These are phyloP conservation scores for Junonia oenone DNA, from an alignment of 2,888 invertebrate species.

Conservation along the genomic window DNA sequence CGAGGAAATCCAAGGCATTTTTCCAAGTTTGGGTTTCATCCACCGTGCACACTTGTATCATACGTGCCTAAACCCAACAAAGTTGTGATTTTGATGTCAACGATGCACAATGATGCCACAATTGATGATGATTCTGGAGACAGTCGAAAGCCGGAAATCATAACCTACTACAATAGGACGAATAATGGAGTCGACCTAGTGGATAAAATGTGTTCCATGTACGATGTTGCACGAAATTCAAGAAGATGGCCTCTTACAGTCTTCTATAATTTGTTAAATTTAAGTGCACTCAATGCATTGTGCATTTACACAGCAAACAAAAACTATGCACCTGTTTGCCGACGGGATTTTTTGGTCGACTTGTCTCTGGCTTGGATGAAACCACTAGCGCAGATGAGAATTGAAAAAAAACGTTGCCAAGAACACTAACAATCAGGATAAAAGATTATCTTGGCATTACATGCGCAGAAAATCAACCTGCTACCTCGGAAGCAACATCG, in stretches of 20 bases:
- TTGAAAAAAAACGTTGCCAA: too few species aligned
- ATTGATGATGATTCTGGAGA: constrained; percentile 26
- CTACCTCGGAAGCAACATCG: constrained; percentile 3
- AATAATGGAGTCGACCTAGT: constrained; percentile 33
- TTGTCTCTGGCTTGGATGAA: too few species aligned
- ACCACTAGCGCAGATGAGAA: too few species aligned
- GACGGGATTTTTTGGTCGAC: too few species aligned
- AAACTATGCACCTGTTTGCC: too few species aligned
- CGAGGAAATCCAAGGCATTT: not conserved
- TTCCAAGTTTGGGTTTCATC: constrained; percentile 18
- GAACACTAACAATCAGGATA: too few species aligned
- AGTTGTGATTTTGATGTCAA: constrained; percentile 20
- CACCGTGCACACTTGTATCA: constrained; percentile 20
- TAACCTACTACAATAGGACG: constrained; percentile 31
- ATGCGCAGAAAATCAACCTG: too few species aligned
- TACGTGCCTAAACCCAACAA: constrained; percentile 22
- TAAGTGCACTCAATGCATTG: constrained; percentile 25
- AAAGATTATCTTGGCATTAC: too few species aligned
- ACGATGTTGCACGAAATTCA: constrained; percentile 26
- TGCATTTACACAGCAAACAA: too few species aligned
- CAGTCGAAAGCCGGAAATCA: constrained; percentile 26
- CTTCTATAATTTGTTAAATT: constrained; percentile 26
- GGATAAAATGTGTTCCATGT: constrained; percentile 31
- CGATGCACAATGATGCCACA: constrained; percentile 23
- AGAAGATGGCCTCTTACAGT: constrained; percentile 29